Conservation (phyloP, 1,140 invertebrate genomes). For the Eriosoma lanigerum region DNA sequence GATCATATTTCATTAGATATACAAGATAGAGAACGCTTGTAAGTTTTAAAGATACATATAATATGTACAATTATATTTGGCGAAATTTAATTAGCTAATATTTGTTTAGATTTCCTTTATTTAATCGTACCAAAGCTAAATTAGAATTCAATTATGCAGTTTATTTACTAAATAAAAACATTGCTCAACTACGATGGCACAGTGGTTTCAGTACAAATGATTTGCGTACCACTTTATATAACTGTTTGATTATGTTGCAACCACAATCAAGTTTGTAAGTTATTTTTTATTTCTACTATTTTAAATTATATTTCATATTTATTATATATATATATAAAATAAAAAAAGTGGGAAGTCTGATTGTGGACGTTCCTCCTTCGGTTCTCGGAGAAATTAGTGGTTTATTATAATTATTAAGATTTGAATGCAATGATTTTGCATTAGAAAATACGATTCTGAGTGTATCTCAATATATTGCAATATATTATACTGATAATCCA, state of each 20-base stretch:
- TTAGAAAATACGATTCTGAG: too few species aligned
- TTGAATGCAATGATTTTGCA: too few species aligned
- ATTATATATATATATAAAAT: background rate
- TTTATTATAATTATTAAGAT: too few species aligned
- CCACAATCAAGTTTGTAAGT: conserved; percentile 49
- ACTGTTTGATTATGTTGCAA: conserved; percentile 66
- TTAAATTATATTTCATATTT: background rate
- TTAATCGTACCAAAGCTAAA: conserved; percentile 72
- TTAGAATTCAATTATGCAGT: conserved; percentile 80
- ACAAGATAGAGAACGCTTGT: conserved; percentile 76
- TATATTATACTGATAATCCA: too few species aligned
- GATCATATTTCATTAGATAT: conserved; percentile 75
- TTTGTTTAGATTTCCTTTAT: conserved; percentile 72
- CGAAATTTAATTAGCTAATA: conserved; percentile 32
- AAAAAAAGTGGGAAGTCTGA: background rate
- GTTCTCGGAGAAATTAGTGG: too few species aligned
- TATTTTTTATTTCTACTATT: background rate
- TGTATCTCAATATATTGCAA: too few species aligned
- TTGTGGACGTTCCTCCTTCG: too few species aligned
- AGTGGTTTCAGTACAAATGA: conserved; percentile 71
- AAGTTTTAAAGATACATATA: conserved; percentile 56
- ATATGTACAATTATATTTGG: background rate
- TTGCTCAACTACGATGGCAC: conserved; percentile 77
- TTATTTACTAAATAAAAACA: conserved; percentile 85
- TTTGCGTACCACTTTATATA: conserved; percentile 72